These are phyloP conservation scores for Peromyscus eremicus DNA, from an alignment of 2,797 vertebrate genomes.

Conservation along the genomic window DNA sequence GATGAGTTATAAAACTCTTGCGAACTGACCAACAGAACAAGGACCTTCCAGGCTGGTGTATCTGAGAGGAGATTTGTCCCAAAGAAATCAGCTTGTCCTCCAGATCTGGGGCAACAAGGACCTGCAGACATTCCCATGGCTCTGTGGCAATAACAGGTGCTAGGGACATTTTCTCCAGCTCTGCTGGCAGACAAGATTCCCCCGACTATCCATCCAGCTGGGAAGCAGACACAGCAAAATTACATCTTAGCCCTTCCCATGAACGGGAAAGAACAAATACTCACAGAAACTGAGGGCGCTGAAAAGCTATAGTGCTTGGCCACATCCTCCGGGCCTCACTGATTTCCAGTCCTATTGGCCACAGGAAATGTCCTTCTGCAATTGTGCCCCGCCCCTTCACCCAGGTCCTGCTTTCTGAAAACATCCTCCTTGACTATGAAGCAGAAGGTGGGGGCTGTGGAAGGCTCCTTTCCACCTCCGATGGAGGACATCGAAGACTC, in stretches of 20 bases:
- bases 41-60: neutral
- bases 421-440: conserved; percentile 17
- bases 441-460: neutral
- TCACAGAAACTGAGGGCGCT: neutral
- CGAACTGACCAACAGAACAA: neutral
- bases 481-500: conserved; percentile 53
- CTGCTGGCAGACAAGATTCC: neutral
- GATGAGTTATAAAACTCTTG: neutral
- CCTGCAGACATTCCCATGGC: neutral
- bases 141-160: neutral
- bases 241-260: neutral
- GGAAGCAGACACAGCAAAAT: neutral
- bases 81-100: conserved; percentile 4
- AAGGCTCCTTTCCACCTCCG: conserved; percentile 55
- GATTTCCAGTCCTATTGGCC: neutral
- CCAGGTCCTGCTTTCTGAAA: neutral
- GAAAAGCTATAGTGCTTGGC: neutral
- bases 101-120: neutral
- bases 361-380: neutral
- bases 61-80: conserved; percentile 34
- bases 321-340: neutral
- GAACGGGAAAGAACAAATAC: neutral
- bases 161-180: neutral
- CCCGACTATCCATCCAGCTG: neutral
- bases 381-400: neutral